Percentiles rank a stretch among this genome's conserved stretches.
Evolutionary conservation across 2,113 vertebrate genomes (phyloP).

Genomic region (Delphinapterus leucas): DNA sequence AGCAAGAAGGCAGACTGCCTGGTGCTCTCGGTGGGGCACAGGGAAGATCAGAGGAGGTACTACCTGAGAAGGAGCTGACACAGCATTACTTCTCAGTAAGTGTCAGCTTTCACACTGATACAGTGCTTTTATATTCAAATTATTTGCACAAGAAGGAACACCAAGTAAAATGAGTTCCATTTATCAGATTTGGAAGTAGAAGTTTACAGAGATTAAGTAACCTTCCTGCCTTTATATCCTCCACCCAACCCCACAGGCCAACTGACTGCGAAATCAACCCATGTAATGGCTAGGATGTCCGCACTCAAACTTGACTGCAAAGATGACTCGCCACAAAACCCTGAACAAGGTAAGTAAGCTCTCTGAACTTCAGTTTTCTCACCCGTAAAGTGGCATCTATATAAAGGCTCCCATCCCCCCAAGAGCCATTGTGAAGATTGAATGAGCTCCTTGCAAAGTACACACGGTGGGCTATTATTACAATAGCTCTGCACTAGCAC

Average conservation of each 20-base stretch:
- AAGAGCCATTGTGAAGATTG: background rate
- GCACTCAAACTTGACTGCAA: background rate
- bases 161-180: background rate
- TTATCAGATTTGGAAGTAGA: background rate
- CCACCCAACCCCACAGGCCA: background rate
- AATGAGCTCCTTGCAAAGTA: background rate
- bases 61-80: background rate
- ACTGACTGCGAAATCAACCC: background rate
- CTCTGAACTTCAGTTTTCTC: background rate
- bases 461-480: background rate
- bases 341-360: background rate
- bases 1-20: background rate
- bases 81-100: background rate
- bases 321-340: background rate
- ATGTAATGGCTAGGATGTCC: background rate
- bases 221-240: background rate
- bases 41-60: background rate
- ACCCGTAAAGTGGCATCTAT: background rate
- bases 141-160: background rate
- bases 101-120: background rate
- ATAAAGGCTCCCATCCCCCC: background rate
- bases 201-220: background rate
- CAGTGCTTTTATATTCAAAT: background rate
- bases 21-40: background rate
- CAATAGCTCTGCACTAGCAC: background rate